Percentiles rank a stretch among this genome's conserved stretches.
These are phyloP conservation scores for Coccyzus lansbergi DNA, from an alignment of 2,797 vertebrate genomes.

Conservation along the genomic window DNA sequence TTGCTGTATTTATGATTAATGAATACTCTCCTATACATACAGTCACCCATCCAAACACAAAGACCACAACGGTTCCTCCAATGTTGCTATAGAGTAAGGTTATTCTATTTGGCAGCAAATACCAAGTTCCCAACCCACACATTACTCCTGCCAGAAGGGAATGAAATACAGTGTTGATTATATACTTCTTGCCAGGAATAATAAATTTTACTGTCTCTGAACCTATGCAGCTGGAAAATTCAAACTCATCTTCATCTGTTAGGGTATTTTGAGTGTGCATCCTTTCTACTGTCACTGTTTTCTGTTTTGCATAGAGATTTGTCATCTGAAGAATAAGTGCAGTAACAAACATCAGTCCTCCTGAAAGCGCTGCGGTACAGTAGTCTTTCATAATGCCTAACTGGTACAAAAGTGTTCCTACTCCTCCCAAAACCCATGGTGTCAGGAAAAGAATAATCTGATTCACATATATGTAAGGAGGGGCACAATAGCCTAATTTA, in stretches of 20 bases:
- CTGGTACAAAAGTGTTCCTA: slow-evolving; percentile 90
- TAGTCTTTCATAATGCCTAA: slow-evolving; percentile 86
- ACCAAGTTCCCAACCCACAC: slow-evolving; percentile 97
- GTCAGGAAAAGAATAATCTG: slow-evolving; percentile 92
- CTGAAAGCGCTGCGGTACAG: slow-evolving; percentile 84
- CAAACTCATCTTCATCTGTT: slow-evolving; percentile 94
- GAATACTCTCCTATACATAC: slow-evolving; percentile 96
- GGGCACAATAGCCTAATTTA: slow-evolving; percentile 93
- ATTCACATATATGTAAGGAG: slow-evolving; percentile 92
- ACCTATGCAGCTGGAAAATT: slow-evolving; percentile 91
- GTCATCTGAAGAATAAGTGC: slow-evolving; percentile 86
- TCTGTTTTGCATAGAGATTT: slow-evolving; percentile 83
- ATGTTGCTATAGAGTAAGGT: slow-evolving; percentile 85
- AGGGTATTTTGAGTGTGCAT: slow-evolving; percentile 86
- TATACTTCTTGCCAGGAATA: slow-evolving; percentile 92
- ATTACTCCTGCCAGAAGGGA: slow-evolving; percentile 87
- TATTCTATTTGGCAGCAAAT: slow-evolving; percentile 90
- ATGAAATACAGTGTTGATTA: slow-evolving; percentile 88
- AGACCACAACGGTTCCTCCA: slow-evolving; percentile 84
- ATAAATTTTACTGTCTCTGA: slow-evolving; percentile 93
- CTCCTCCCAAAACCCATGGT: slow-evolving; percentile 92
- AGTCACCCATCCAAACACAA: slow-evolving; percentile 93
- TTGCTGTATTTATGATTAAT: slow-evolving; percentile 91
- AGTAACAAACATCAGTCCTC: slow-evolving; percentile 89
- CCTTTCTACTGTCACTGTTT: slow-evolving; percentile 85